A percentile compares a stretch with the other conserved stretches of the same genome.
phyloP scores from a whole-genome alignment of 1,140 invertebrate genomes.

The Eumeta japonica region DNA sequence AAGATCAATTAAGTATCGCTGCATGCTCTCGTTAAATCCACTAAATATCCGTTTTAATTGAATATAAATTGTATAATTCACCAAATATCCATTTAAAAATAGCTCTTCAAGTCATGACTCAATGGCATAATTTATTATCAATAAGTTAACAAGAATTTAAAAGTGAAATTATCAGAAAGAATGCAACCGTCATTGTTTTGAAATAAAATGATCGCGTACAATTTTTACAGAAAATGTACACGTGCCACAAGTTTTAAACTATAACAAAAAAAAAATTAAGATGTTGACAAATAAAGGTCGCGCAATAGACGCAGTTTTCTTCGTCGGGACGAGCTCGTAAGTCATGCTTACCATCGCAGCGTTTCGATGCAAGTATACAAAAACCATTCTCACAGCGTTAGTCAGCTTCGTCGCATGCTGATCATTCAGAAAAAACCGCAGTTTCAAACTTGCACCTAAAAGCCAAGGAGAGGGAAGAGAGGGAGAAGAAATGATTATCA shows the following conservation, averaged over 20 bases:
- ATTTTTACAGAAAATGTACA: too few relatives aligned
- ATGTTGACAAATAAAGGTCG: conserved; percentile 27
- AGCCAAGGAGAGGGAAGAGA: conserved; percentile 6
- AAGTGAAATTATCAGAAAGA: too few relatives aligned
- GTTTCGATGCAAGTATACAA: conserved; percentile 69
- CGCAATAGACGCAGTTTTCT: conserved; percentile 60
- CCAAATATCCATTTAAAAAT: too few relatives aligned
- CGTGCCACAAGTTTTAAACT: conserved; percentile 6
- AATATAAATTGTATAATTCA: too few relatives aligned
- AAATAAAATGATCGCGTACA: too few relatives aligned
- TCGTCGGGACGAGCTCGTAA: conserved; percentile 83
- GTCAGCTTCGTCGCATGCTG: conserved; percentile 52
- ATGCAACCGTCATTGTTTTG: too few relatives aligned
- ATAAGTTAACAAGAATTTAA: too few relatives aligned
- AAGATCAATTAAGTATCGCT: too few relatives aligned
- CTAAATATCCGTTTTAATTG: too few relatives aligned
- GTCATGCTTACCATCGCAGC: conserved; percentile 73
- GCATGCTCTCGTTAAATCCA: too few relatives aligned
- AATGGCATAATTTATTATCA: too few relatives aligned
- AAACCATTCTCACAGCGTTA: conserved; percentile 63
- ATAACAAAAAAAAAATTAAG: conserved; percentile 7
- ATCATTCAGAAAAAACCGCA: conserved; percentile 34
- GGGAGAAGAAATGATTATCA: conserved; percentile 5
- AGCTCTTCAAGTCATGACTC: too few relatives aligned
- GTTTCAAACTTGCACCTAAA: conserved; percentile 12